Evolutionary conservation across 1,140 invertebrate genomes (phyloP).

Genomic region (Andrena cerasifolii): DNA sequence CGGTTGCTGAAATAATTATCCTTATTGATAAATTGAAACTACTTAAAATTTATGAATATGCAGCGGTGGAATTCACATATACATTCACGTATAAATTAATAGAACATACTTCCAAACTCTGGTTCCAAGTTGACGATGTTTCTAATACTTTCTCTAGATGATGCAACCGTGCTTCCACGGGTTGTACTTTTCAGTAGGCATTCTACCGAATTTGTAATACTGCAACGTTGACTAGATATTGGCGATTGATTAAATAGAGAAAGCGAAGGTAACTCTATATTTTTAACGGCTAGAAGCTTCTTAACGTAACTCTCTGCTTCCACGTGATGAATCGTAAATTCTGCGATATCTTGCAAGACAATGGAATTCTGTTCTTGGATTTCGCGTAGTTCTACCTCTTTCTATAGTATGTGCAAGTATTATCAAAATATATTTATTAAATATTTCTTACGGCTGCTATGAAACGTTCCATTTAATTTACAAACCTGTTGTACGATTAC

Average conservation of each 20-base stretch:
- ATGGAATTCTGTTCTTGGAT: constrained; percentile 75
- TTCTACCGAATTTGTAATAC: constrained; percentile 47
- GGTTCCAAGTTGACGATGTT: constrained; percentile 69
- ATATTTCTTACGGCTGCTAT: not conserved
- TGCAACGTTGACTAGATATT: constrained; percentile 62
- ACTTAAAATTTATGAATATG: not conserved
- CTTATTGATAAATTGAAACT: not conserved
- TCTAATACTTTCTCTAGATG: constrained; percentile 68
- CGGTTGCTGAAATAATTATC: constrained; percentile 19
- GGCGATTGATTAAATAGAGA: constrained; percentile 66
- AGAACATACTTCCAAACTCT: constrained; percentile 55
- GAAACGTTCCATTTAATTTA: not conserved
- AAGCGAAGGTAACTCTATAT: constrained; percentile 72
- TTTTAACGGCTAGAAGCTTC: constrained; percentile 71
- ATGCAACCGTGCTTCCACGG: constrained; percentile 48
- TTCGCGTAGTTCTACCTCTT: constrained; percentile 75
- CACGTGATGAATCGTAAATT: constrained; percentile 78
- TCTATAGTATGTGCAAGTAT: constrained; percentile 61
- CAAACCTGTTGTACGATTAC: constrained; percentile 75
- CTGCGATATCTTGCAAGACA: constrained; percentile 75
- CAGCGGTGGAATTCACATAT: no score
- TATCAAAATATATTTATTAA: not conserved
- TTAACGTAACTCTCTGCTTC: constrained; percentile 79
- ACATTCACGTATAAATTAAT: no score
- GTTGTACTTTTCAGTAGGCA: constrained; percentile 50